Conservation (phyloP, 2,888 invertebrate genomes). For the Drosophila anomalipes region DNA sequence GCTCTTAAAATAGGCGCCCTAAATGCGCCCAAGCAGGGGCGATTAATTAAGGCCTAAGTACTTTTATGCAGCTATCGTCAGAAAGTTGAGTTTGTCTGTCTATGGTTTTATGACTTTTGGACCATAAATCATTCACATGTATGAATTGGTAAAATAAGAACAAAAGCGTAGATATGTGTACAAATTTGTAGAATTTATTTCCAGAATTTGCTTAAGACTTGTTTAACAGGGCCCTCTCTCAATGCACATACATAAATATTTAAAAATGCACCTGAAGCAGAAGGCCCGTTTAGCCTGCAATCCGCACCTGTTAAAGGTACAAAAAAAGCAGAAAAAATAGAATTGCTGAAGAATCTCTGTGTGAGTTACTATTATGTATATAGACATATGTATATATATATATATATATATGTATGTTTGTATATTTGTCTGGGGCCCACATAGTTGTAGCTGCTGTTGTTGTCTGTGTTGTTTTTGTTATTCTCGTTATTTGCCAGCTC, state of each 20-base stretch:
- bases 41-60: constrained; percentile 2
- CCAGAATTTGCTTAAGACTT: not conserved
- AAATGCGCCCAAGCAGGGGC: constrained; percentile 43
- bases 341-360: constrained; percentile 65
- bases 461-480: constrained; percentile 37
- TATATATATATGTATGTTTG: constrained; percentile 33
- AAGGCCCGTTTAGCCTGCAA: constrained; percentile 2
- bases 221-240: not conserved
- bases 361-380: constrained; percentile 67
- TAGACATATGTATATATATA: constrained; percentile 34
- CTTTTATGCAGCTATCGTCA: not conserved
- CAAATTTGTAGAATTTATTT: not conserved
- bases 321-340: constrained; percentile 11
- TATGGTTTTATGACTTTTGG: not conserved
- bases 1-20: constrained; percentile 38
- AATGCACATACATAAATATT: not conserved
- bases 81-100: not conserved
- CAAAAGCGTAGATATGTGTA: not conserved
- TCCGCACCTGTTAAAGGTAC: constrained; percentile 67
- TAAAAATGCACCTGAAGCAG: constrained; percentile 4
- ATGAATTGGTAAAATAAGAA: too few species aligned
- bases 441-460: constrained; percentile 25
- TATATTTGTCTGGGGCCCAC: constrained; percentile 44
- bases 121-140: not conserved
- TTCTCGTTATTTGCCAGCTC: constrained; percentile 36